Evolutionary conservation across 2,113 vertebrate species (phyloP).

Genomic region (Lasiurus cinereus): DNA sequence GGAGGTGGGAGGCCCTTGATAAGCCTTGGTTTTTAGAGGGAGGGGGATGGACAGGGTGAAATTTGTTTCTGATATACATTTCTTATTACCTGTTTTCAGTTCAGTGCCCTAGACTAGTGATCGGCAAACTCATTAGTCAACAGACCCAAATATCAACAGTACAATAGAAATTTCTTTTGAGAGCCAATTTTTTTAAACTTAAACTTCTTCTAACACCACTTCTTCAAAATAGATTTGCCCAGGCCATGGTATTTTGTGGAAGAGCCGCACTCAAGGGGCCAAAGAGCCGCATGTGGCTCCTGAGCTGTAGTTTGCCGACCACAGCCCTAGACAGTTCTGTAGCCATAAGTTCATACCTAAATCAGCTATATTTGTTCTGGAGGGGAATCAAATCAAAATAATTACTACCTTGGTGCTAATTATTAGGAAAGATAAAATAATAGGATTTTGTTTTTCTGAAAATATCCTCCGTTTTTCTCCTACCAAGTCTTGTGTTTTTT

Average conservation of each 20-base stretch:
- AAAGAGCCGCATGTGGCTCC: no score
- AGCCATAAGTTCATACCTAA: not conserved
- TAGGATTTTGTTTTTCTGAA: constrained; percentile 37
- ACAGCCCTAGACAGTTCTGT: not conserved
- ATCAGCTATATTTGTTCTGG: not conserved
- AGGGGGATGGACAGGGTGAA: not conserved
- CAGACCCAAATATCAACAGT: no score
- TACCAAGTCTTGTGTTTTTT: not conserved
- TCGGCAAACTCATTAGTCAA: no score
- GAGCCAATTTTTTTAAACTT: no score
- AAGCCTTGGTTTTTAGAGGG: not conserved
- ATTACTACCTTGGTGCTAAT: not conserved
- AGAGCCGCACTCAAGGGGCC: no score
- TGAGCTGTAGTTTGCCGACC: no score
- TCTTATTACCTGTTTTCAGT: not conserved
- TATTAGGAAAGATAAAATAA: constrained; percentile 4
- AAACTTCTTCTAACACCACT: no score
- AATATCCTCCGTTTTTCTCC: not conserved
- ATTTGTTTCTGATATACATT: not conserved
- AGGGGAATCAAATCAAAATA: constrained; percentile 11
- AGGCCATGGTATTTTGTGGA: no score
- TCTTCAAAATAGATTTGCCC: no score
- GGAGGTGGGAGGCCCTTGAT: not conserved
- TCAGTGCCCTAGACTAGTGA: not conserved
- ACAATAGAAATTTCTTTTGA: no score